Conservation (phyloP, 2,113 vertebrate genomes). For the Nothocercus julius region DNA sequence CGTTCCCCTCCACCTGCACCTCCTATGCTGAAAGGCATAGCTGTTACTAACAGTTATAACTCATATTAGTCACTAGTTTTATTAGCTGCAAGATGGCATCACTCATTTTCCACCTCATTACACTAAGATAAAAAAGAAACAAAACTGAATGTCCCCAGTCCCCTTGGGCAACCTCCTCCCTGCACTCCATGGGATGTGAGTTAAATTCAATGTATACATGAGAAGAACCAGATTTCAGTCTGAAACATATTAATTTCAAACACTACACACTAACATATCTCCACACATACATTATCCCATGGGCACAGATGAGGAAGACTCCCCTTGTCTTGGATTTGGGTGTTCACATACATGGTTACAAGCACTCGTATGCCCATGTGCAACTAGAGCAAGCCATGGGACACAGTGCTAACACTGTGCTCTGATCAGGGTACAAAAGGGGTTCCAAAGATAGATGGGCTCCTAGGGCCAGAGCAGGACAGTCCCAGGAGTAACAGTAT, state of each 20-base stretch:
- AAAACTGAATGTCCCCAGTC: not conserved
- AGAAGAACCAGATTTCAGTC: not conserved
- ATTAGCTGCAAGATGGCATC: not conserved
- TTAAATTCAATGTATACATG: fast-evolving
- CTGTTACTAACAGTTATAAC: not conserved
- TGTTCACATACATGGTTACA: not conserved
- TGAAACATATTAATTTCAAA: not conserved
- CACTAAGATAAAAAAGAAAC: not conserved
- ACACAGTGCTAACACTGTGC: not conserved
- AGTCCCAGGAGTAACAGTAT: too few relatives aligned
- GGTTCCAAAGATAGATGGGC: not conserved
- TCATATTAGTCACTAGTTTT: not conserved
- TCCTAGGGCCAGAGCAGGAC: not conserved
- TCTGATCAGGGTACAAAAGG: not conserved
- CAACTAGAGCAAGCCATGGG: not conserved
- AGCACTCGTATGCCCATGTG: not conserved
- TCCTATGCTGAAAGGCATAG: not conserved
- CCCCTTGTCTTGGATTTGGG: not conserved
- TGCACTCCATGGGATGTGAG: not conserved
- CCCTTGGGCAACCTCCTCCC: not conserved
- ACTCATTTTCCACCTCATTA: not conserved
- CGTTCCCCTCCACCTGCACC: not conserved
- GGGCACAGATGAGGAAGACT: not conserved
- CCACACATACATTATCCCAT: not conserved
- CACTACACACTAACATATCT: not conserved